phyloP scores from a whole-genome alignment of 2,113 vertebrate species.

The Melanerpes formicivorus region DNA sequence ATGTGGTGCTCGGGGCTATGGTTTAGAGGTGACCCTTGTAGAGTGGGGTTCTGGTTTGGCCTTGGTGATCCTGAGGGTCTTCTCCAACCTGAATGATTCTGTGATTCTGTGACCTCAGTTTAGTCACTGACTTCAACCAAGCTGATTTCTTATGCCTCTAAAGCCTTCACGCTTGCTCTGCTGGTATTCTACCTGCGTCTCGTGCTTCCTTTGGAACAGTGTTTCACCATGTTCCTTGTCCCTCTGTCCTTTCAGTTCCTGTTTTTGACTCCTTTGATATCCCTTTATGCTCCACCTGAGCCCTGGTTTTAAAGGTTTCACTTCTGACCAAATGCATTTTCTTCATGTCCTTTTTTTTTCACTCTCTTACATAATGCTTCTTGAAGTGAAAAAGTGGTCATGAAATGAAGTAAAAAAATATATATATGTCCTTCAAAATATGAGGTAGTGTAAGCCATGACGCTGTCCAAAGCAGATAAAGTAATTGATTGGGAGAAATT shows the following conservation, averaged over 20 bases:
- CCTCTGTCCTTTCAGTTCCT: neutral
- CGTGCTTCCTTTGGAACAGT: neutral
- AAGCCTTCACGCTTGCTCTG: neutral
- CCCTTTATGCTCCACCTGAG: neutral
- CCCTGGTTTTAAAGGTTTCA: neutral
- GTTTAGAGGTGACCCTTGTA: no score
- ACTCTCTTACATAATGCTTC: neutral
- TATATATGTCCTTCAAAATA: neutral
- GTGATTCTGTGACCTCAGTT: neutral
- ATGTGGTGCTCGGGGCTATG: no score
- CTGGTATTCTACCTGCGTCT: neutral
- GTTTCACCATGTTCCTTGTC: neutral
- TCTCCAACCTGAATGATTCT: no score
- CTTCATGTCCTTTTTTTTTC: neutral
- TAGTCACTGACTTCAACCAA: neutral
- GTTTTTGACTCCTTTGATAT: neutral
- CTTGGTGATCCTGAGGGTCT: no score
- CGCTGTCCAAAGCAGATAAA: neutral
- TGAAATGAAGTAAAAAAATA: neutral
- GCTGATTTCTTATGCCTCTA: neutral
- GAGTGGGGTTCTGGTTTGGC: no score
- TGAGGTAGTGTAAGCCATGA: neutral
- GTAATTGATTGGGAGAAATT: conserved; percentile 33
- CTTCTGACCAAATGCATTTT: neutral
- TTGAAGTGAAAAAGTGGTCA: neutral